Base-by-base conservation (phyloP, 2,888 invertebrate species). In the Anthrax anthrax region DNA sequence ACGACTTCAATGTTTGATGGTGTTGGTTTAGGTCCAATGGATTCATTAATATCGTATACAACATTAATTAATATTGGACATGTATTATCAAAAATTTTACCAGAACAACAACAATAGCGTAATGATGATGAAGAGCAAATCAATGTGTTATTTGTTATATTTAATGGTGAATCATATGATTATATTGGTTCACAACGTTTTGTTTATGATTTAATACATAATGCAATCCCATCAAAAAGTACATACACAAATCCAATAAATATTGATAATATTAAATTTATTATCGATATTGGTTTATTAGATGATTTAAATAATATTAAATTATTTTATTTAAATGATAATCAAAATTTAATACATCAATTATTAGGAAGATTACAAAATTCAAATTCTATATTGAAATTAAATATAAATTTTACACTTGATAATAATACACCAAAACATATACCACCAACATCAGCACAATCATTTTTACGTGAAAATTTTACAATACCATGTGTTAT, bases 101-200 rank as follows among this genome's bases (percentile, higher is more conserved):
- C n/a, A n/a, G n/a, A 58, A 59, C 0, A 49, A 59, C 12, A 52
- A 56, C 47, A 38, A 36, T 9, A 52, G 54, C n/a, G 50, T 51
- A 37, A 36, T 9, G 53, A 54, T 16, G 50, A 48, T 12, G 78
- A 75, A 51, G 41, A 52, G 4, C 54, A 54, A 10, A 72, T 73
- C 42, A 89, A 91, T 60, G 73, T 94, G 1, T 63, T 92, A 4
- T 90, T 91, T 69, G 75, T 88, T 2, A 64, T 91, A 13, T 81
- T 94, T 59, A 89, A 92, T 61, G 96, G 96, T 34, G 97, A 97
- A 71, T 74, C 90, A 0, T 91, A 90, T 64, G 96, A 96, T 67
- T 96, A 95, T 63, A 94, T 97, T 58, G 97, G 97, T 1, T 97
- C 96, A 0, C 87, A 90, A 65, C 75, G 92, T 42, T 73, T 94